Percentiles rank a stretch among this genome's conserved stretches.
Conservation (phyloP, 1,140 invertebrate genomes). For the Melanaphis sacchari region DNA sequence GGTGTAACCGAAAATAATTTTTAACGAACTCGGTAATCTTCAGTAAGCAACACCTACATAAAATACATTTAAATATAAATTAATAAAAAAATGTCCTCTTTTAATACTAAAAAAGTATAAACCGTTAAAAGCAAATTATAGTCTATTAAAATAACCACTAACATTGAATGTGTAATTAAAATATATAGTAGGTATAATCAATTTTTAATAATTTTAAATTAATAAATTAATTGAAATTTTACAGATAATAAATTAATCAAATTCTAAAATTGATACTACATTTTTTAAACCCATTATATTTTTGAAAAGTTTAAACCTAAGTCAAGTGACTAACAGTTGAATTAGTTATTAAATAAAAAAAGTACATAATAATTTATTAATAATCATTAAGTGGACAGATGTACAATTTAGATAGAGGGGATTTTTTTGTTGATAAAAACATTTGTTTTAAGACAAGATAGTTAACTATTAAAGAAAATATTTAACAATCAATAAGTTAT, state of each 20-base stretch:
- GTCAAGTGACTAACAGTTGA: neutral
- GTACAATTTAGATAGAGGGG: neutral
- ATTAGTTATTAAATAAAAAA: neutral
- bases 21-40: neutral
- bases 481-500: neutral
- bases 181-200: neutral
- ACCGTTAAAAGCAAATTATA: conserved; percentile 12
- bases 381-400: neutral
- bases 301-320: neutral
- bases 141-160: neutral
- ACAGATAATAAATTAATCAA: neutral
- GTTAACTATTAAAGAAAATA: neutral
- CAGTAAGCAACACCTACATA: neutral
- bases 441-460: neutral
- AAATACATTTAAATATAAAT: neutral
- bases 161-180: neutral
- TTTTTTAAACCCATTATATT: neutral
- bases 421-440: no score
- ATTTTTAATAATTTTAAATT: neutral
- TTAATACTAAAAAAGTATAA: neutral
- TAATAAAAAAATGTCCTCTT: neutral
- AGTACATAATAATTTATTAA: neutral
- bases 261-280: neutral
- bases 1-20: neutral
- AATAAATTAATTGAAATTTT: neutral